These are phyloP conservation scores for Teleogryllus oceanicus DNA, from an alignment of 2,888 invertebrate genomes.

Conservation along the genomic window DNA sequence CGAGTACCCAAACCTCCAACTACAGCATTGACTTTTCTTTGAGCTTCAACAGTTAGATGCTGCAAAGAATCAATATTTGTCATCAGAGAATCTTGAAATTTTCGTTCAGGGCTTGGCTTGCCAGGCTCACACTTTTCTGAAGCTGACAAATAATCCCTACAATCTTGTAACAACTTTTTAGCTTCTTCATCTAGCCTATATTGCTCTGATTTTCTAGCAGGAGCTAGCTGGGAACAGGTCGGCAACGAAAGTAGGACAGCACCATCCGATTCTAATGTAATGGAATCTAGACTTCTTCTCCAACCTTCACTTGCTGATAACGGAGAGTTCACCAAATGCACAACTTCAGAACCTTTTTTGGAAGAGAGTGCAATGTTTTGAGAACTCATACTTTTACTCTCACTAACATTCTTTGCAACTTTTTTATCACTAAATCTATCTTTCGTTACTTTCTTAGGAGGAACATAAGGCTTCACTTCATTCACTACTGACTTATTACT, in stretches of 20 bases:
- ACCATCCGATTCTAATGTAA: slow-evolving; percentile 29
- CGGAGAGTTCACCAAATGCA: neutral
- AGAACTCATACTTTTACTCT: neutral
- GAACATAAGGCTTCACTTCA: slow-evolving; percentile 24
- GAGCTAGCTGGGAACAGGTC: neutral
- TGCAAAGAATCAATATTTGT: slow-evolving; percentile 28
- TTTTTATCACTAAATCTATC: neutral
- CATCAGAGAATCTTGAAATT: neutral
- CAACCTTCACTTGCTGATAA: neutral
- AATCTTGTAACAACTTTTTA: slow-evolving; percentile 36
- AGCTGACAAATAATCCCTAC: slow-evolving; percentile 36
- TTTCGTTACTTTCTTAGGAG: slow-evolving; percentile 24
- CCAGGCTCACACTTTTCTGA: slow-evolving; percentile 19
- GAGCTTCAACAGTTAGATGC: slow-evolving; percentile 34
- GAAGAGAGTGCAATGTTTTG: neutral
- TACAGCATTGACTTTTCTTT: slow-evolving; percentile 39
- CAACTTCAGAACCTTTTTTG: slow-evolving; percentile 8
- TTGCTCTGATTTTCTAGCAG: neutral
- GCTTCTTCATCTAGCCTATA: slow-evolving; percentile 35
- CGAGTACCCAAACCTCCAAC: slow-evolving; percentile 41
- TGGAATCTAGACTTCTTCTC: slow-evolving; percentile 35
- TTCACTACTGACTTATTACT: neutral
- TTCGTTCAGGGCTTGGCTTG: neutral
- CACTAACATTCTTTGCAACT: slow-evolving; percentile 11
- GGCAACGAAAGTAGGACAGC: neutral